Evolutionary conservation across 2,888 invertebrate genomes (phyloP).

Genomic region (Phyllotreta cruciferae): DNA sequence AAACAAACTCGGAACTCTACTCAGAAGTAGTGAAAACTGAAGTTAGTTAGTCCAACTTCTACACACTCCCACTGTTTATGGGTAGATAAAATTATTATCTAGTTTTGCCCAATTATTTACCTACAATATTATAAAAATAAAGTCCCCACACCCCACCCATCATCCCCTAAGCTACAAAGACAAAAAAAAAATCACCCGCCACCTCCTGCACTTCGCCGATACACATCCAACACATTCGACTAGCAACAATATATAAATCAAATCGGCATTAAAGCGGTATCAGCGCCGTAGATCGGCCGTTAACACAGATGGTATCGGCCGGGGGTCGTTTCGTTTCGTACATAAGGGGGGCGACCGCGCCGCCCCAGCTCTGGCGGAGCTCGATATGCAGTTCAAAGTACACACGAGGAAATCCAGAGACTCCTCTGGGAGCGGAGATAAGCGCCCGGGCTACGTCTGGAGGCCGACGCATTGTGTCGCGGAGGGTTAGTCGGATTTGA

Average conservation of each 20-base stretch:
- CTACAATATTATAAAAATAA: too few species aligned
- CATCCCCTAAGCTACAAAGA: not conserved
- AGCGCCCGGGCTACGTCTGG: constrained; percentile 35
- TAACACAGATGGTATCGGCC: constrained; percentile 58
- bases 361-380: constrained; percentile 33
- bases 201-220: constrained; percentile 11
- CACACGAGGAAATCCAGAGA: constrained; percentile 39
- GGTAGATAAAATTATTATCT: too few species aligned
- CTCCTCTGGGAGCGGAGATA: constrained; percentile 42
- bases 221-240: constrained; percentile 16
- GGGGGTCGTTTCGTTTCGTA: constrained; percentile 22
- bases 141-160: too few species aligned
- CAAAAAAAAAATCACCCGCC: not conserved
- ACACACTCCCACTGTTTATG: too few species aligned
- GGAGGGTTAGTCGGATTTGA: constrained; percentile 16
- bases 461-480: constrained; percentile 38
- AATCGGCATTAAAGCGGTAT: constrained; percentile 57
- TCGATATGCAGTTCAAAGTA: constrained; percentile 36
- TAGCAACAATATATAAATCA: constrained; percentile 55
- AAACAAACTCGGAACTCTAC: too few species aligned
- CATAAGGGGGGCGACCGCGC: constrained; percentile 28
- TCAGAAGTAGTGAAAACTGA: too few species aligned
- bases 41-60: too few species aligned
- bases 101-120: too few species aligned
- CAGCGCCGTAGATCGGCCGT: constrained; percentile 57